Conservation (phyloP, 1,140 invertebrate species). For the Saxidomus purpurata region DNA sequence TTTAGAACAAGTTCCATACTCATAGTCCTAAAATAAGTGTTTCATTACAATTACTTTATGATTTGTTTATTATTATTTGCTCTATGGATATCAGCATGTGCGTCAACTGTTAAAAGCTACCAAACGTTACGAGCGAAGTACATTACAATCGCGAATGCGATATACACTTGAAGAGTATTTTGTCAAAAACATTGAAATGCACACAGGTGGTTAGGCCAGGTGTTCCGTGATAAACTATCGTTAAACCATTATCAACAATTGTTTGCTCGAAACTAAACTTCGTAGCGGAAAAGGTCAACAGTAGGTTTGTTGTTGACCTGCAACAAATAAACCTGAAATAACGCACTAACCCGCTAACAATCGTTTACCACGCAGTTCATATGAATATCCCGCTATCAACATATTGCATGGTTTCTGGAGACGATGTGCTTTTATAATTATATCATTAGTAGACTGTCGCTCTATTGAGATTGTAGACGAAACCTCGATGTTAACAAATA, state of each 20-base stretch:
- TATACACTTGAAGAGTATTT: background rate
- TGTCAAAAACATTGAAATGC: slow-evolving; percentile 22
- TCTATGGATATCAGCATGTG: background rate
- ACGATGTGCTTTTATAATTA: too few species aligned
- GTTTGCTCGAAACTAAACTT: slow-evolving; percentile 34
- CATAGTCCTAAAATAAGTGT: too few species aligned
- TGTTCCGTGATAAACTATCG: slow-evolving; percentile 40
- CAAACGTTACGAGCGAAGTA: background rate
- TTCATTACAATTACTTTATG: too few species aligned
- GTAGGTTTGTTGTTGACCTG: slow-evolving; percentile 31
- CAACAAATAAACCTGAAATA: slow-evolving; percentile 20
- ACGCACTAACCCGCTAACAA: background rate
- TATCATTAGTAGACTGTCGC: too few species aligned
- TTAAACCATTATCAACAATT: slow-evolving; percentile 18
- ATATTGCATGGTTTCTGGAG: too few species aligned
- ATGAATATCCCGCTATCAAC: too few species aligned
- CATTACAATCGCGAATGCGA: background rate
- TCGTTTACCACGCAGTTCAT: background rate
- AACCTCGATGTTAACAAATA: too few species aligned
- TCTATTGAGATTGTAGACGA: too few species aligned
- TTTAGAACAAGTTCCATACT: too few species aligned
- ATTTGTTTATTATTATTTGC: too few species aligned
- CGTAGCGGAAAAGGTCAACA: slow-evolving; percentile 15
- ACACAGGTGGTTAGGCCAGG: slow-evolving; percentile 25
- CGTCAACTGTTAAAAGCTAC: background rate